A percentile compares a stretch with the other conserved stretches of the same genome.
These are phyloP conservation scores for Brachionus plicatilis DNA, from an alignment of 1,140 invertebrate species.

Conservation along the genomic window DNA sequence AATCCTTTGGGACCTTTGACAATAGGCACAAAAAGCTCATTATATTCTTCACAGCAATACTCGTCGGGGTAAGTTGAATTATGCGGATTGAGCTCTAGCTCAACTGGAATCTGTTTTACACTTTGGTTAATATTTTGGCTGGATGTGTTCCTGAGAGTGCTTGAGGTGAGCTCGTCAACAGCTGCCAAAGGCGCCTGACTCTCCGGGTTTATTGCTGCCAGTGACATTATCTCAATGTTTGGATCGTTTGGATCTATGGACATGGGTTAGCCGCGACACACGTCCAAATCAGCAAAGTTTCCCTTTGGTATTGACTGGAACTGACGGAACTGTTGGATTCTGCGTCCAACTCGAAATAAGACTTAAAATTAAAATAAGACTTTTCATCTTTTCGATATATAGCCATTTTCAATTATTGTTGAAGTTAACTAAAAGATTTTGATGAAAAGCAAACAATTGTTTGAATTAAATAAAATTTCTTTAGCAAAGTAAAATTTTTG, in stretches of 20 bases:
- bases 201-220: slow-evolving; percentile 73
- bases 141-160: neutral
- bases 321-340: too few species aligned
- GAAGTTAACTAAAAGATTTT: too few species aligned
- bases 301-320: slow-evolving; percentile 87
- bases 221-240: slow-evolving; percentile 89
- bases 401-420: too few species aligned
- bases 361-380: too few species aligned
- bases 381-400: too few species aligned
- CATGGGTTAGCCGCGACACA: slow-evolving; percentile 88
- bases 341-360: too few species aligned
- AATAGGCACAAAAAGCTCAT: slow-evolving; percentile 44
- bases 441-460: too few species aligned
- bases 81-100: neutral
- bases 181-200: slow-evolving; percentile 46
- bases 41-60: slow-evolving; percentile 46
- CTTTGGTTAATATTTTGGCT: neutral
- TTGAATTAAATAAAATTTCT: too few species aligned
- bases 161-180: neutral
- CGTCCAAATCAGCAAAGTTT: slow-evolving; percentile 79
- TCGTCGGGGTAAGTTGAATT: slow-evolving; percentile 32
- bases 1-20: slow-evolving; percentile 60
- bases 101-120: neutral
- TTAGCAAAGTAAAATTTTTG: too few species aligned
- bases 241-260: slow-evolving; percentile 95